Conservation (phyloP, 2,113 vertebrate genomes). For the Hyaena hyaena region DNA sequence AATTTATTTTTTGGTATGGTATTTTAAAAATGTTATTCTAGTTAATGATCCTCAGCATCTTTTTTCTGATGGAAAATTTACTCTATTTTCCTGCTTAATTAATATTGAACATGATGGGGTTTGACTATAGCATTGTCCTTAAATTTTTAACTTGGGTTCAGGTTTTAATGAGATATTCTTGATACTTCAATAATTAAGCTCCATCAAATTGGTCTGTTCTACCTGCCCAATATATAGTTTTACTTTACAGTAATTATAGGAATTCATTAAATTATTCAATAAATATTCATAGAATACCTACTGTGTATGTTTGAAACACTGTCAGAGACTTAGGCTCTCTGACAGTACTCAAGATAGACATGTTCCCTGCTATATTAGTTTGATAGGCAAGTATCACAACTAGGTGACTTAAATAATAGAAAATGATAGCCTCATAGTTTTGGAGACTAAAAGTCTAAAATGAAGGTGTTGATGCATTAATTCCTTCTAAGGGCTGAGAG, state of each 20-base stretch:
- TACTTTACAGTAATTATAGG: background rate
- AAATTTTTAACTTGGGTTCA: background rate
- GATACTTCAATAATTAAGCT: background rate
- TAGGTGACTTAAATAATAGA: background rate
- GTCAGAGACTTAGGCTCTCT: background rate
- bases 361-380: background rate
- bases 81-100: constrained; percentile 18
- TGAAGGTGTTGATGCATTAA: background rate
- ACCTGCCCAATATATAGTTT: background rate
- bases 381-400: background rate
- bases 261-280: background rate
- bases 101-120: background rate
- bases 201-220: background rate
- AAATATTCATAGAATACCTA: background rate
- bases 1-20: background rate
- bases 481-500: background rate
- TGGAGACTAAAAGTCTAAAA: background rate
- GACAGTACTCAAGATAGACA: background rate
- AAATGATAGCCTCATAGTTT: background rate
- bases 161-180: constrained; percentile 35
- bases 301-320: background rate
- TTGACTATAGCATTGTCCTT: constrained; percentile 12
- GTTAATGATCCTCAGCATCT: background rate
- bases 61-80: background rate
- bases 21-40: constrained; percentile 12